Evolutionary conservation across 2,797 vertebrate genomes (phyloP), one percentile per base, ranked within the genome.

Genomic region (Gymnopithys bicolor): DNA sequence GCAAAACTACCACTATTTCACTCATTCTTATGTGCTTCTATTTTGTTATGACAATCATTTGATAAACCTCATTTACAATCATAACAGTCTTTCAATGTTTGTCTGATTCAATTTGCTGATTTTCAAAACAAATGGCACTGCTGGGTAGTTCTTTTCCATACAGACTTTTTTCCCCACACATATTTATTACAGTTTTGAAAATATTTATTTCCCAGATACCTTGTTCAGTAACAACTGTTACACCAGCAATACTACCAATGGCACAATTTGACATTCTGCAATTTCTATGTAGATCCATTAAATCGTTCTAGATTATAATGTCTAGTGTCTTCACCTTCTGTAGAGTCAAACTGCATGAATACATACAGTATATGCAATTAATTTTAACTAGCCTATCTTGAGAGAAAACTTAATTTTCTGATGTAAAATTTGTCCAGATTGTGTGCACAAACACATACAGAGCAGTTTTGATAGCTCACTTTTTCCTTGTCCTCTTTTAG

Each of bases 81-180:
- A 43, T 8, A 84, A 48, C 5, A 60, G 18, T 41, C 17, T 67
- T 74, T 56, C 60, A 55, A 14, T 1, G 0, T 71, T 79, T 45
- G 5, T 39, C 87, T 76, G 24, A 67, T 63, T 52, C 14, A 8
- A 58, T 13, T 48, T 82, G 7, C 2, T 45, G 2, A 27, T 75
- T 80, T 46, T 39, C 28, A 77, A 77, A 88, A 52, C 7, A 80
- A 85, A 67, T 32, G 7, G 45, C 16, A 39, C 22, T 64, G 19
- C 41, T 23, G 39, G 19, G 33, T 23, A 58, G 33, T 7, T 41
- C 24, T 80, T 83, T 39, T 41, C 33, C 18, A 55, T 4, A 27
- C 1, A 32, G 4, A 27, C 2, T 27, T 59, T 14, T 39, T 32
- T 2, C 13, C 25, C 7, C 4, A 41, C 5, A 4, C 2, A 23